Conservation (phyloP, 2,113 vertebrate species). For the Oceanites oceanicus region DNA sequence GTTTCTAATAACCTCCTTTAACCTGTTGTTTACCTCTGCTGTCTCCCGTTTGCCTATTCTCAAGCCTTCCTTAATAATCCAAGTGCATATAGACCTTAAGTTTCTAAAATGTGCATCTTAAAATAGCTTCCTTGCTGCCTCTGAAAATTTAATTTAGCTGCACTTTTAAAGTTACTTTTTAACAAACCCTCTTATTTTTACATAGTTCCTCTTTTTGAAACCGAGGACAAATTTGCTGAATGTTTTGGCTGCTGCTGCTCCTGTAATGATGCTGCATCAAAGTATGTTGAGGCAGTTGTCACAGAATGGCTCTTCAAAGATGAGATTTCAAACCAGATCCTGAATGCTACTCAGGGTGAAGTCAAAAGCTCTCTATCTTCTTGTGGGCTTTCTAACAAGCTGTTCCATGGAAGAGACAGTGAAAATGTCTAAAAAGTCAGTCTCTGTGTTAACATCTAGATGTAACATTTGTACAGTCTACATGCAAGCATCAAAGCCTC, state of each 20-base stretch:
- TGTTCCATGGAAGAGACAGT: neutral
- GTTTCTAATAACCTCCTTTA: neutral
- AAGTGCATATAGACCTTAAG: neutral
- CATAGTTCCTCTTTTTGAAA: neutral
- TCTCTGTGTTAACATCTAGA: neutral
- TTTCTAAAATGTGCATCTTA: neutral
- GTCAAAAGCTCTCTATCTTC: neutral
- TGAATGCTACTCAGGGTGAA: neutral
- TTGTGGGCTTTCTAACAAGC: neutral
- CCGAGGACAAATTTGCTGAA: neutral
- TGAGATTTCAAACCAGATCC: neutral
- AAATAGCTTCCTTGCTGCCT: neutral
- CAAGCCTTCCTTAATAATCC: neutral
- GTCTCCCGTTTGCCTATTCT: neutral
- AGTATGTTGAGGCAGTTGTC: neutral
- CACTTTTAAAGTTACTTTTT: neutral
- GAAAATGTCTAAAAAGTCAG: neutral
- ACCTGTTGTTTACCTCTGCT: neutral
- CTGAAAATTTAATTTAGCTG: neutral
- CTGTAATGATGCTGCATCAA: neutral
- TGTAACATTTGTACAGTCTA: neutral
- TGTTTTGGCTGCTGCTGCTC: neutral
- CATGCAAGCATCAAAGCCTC: neutral
- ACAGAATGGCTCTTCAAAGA: neutral
- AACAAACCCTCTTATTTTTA: neutral